Percentiles rank a stretch among this genome's conserved stretches.
Conservation (phyloP, 2,888 invertebrate species). For the Pammene fasciana region DNA sequence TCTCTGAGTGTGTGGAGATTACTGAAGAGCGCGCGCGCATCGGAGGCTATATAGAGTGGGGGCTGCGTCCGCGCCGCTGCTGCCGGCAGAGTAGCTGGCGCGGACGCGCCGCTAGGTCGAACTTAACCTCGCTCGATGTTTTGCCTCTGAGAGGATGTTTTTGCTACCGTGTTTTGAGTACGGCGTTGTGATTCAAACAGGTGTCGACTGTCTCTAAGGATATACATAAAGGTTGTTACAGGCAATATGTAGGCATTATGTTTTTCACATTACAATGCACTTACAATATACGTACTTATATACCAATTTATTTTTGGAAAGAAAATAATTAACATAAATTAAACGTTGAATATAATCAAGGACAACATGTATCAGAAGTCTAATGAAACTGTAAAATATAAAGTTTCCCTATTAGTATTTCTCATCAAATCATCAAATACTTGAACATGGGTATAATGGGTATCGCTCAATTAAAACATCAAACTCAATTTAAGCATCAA, state of each 20-base stretch:
- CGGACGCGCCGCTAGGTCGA: constrained; percentile 50
- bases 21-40: constrained; percentile 70
- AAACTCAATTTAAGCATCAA: too few relatives aligned
- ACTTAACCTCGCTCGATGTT: constrained; percentile 44
- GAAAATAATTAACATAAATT: too few relatives aligned
- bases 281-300: neutral
- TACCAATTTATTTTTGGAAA: too few relatives aligned
- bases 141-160: constrained; percentile 46
- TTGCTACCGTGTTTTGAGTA: constrained; percentile 32
- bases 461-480: too few relatives aligned
- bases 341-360: too few relatives aligned
- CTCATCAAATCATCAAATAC: too few relatives aligned
- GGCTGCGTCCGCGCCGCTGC: constrained; percentile 68
- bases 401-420: too few relatives aligned
- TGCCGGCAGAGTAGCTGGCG: constrained; percentile 52
- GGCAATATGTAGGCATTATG: neutral
- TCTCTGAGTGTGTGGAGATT: constrained; percentile 60
- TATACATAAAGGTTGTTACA: neutral
- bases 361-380: too few relatives aligned
- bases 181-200: constrained; percentile 14
- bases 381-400: too few relatives aligned
- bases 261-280: neutral
- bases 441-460: too few relatives aligned
- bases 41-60: constrained; percentile 75
- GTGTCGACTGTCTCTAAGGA: constrained; percentile 17